Evolutionary conservation across 2,797 vertebrate species (phyloP), one percentile per base, ranked within the genome.

Genomic region (Pelodytes ibericus): DNA sequence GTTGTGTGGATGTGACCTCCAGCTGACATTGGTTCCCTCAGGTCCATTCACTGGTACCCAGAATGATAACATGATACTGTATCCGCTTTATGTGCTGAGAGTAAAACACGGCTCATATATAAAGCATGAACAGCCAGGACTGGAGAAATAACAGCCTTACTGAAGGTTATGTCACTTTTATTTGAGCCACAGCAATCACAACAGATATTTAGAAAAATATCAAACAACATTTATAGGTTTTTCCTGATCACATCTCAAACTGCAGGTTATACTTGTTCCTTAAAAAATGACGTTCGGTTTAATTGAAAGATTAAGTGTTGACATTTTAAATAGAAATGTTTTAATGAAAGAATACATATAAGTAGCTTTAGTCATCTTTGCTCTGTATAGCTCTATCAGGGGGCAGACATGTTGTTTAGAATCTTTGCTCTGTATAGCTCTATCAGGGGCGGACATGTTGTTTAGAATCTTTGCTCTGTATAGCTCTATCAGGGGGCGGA

Each of bases 1-100:
- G 70, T 56, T 49, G 30, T 7, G 25, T 15, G 30, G 30, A 44
- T 39, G 16, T 66, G 73, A 74, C 80, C 67, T 61, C 69, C 57
- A 61, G 25, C 11, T 39, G 29, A 51, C 56, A 53, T 36, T 24
- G 31, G 27, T 15, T 60, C 25, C 41, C 33, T 2, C 9, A 20
- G 1, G 3, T 11, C 1, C 1, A 18, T n/a, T 33, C 3, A 2
- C 0, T 3, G 13, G 27, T 53, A 56, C 31, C 20, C 2, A 2
- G 15, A 57, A 71, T 7, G 0, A 5, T 10, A 1, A 0, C 0
- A 2, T 57, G 44, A 74, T 67, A 59, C 31, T 56, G 57, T 44
- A 22, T 53, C 41, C 13, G 20, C 22, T 53, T 53, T 22, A 53
- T 22, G 49, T 53, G 49, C 18, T 20, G 3, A 22, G 49, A 53